Conservation (phyloP, 2,113 vertebrate species). For the Zingel zingel region DNA sequence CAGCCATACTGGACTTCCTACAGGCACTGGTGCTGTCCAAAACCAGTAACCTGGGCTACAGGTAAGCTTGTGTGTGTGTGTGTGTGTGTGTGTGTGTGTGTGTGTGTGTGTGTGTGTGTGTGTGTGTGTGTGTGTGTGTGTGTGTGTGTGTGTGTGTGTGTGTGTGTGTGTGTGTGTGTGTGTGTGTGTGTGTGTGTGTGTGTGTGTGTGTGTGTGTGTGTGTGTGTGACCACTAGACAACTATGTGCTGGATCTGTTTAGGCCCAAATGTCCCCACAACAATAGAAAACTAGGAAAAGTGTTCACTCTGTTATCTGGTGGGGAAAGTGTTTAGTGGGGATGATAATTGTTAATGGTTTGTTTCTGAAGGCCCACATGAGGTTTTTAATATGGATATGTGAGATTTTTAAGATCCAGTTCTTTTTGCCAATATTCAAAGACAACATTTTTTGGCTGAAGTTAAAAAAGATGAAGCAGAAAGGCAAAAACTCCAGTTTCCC, state of each 20-base stretch:
- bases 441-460: not conserved
- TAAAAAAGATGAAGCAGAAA: not conserved
- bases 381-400: slow-evolving; percentile 28
- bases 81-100: no score
- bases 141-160: no score
- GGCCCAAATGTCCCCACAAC: not conserved
- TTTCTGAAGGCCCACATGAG: not conserved
- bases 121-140: no score
- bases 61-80: slow-evolving; percentile 23
- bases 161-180: no score
- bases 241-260: not conserved
- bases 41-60: slow-evolving; percentile 80
- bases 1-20: slow-evolving; percentile 87
- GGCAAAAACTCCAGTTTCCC: not conserved
- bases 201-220: no score
- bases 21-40: slow-evolving; percentile 87
- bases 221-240: no score
- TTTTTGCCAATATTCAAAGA: not conserved
- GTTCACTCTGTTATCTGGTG: not conserved
- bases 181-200: no score
- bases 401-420: not conserved
- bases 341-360: not conserved
- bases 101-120: no score
- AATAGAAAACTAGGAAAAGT: not conserved
- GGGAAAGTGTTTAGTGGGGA: not conserved